These are phyloP conservation scores for Cryptoprocta ferox DNA, from an alignment of 2,797 vertebrate genomes.

Conservation along the genomic window DNA sequence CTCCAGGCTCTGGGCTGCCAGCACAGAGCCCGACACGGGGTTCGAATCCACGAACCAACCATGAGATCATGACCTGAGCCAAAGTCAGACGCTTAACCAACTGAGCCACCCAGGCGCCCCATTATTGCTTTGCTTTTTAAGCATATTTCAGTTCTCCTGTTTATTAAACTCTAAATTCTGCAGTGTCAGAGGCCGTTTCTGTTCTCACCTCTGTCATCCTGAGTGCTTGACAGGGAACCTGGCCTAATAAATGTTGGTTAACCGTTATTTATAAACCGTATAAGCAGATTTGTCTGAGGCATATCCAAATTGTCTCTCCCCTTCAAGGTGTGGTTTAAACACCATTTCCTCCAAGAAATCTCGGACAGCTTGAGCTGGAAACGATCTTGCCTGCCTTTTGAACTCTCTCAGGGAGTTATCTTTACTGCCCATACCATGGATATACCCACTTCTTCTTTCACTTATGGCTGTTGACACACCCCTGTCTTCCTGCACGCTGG, in stretches of 20 bases:
- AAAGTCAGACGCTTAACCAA: too few species aligned
- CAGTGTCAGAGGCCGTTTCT: neutral
- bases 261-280: neutral
- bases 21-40: too few species aligned
- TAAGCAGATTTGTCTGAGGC: neutral
- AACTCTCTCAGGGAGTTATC: neutral
- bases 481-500: neutral
- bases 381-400: neutral
- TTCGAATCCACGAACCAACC: too few species aligned
- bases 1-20: too few species aligned
- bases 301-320: neutral
- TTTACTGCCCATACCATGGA: rapidly evolving
- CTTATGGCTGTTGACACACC: neutral
- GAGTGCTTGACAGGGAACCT: neutral
- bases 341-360: neutral
- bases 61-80: too few species aligned
- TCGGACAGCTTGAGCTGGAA: neutral
- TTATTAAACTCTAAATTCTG: neutral
- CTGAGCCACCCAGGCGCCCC: too few species aligned
- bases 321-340: neutral
- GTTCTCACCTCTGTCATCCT: neutral
- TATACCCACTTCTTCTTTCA: neutral
- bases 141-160: neutral
- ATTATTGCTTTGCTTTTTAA: neutral
- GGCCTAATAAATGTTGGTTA: too few species aligned